These are phyloP conservation scores for Ovis aries DNA, from an alignment of 2,113 vertebrate species.

Conservation along the genomic window ARS-UI_Ramb_v3.0 NC_056054.1:220835001-220835500, in stretches of 20 bases:
- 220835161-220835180: not conserved
- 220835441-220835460: not conserved
- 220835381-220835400: not conserved
- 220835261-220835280: not conserved
- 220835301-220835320: not conserved
- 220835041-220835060: not conserved
- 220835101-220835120: not conserved
- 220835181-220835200: not conserved
- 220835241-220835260: not conserved
- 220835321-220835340: not conserved
- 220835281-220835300: not conserved
- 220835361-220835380: not conserved
- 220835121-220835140: not conserved
- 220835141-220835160: not conserved
- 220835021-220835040: slow-evolving; percentile 15
- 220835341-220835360: not conserved
- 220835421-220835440: not conserved
- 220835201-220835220: not conserved
- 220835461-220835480: not conserved
- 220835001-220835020: not conserved
- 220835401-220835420: not conserved
- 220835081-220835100: not conserved
- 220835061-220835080: not conserved
- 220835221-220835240: not conserved
- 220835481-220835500: not conserved